Conservation (phyloP, 2,113 vertebrate species). For the Atrichornis clamosus region DNA sequence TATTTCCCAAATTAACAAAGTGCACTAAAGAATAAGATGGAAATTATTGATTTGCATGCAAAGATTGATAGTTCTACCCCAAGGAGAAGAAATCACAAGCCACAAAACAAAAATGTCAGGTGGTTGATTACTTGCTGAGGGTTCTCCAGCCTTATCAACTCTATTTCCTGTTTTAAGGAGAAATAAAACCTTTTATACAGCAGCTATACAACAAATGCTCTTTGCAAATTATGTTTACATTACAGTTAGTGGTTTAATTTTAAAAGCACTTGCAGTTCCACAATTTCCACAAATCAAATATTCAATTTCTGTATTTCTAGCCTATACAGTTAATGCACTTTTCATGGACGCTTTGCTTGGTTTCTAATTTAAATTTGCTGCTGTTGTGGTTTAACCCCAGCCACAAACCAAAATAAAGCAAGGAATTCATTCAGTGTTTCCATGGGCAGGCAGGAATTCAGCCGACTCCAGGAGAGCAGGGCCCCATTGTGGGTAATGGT, state of each 20-base stretch:
- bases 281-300: constrained; percentile 38
- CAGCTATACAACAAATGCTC: neutral
- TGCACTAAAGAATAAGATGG: neutral
- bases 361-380: constrained; percentile 1
- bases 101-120: neutral
- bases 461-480: neutral
- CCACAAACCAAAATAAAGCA: neutral
- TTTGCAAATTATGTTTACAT: constrained; percentile 10
- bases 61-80: neutral
- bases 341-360: constrained; percentile 4
- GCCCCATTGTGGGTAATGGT: neutral
- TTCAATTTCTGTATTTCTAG: neutral
- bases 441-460: neutral
- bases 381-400: neutral
- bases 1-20: neutral
- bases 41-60: neutral
- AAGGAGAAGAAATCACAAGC: neutral
- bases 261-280: constrained; percentile 16
- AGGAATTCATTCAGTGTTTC: neutral
- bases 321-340: neutral
- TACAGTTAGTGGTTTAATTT: constrained; percentile 33
- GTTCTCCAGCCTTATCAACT: neutral
- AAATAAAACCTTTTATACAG: neutral
- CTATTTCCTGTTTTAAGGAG: neutral
- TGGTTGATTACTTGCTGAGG: neutral